Conservation (phyloP, 2,113 vertebrate genomes). For the Hyaena hyaena region DNA sequence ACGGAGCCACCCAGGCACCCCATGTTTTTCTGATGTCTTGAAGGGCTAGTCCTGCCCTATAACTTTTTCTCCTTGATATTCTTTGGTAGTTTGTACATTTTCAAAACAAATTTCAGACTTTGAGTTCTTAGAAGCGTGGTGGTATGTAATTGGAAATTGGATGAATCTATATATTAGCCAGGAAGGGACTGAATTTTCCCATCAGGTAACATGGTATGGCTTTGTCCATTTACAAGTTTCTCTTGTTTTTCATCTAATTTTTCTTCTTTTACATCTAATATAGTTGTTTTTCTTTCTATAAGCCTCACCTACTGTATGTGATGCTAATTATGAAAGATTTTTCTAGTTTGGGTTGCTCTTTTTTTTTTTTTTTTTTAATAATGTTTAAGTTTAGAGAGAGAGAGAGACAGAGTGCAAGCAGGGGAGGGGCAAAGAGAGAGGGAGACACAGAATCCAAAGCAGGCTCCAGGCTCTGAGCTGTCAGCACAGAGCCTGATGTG, state of each 20-base stretch:
- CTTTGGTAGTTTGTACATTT: constrained; percentile 14
- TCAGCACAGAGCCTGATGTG: no score
- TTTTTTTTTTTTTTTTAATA: no score
- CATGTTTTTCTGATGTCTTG: constrained; percentile 27
- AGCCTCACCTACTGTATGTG: neutral
- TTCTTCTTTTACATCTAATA: neutral
- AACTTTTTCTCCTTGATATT: constrained; percentile 1
- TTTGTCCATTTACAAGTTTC: neutral
- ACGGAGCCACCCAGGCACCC: no score
- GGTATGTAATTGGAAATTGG: neutral
- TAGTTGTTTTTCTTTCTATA: neutral
- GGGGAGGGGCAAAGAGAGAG: no score
- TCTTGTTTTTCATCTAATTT: neutral
- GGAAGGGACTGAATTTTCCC: neutral
- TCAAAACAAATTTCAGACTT: constrained; percentile 55
- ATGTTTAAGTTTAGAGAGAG: no score
- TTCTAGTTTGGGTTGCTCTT: neutral
- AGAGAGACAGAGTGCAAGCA: no score
- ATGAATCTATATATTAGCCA: neutral
- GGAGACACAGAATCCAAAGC: no score
- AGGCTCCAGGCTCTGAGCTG: no score
- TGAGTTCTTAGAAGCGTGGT: neutral
- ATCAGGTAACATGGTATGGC: neutral
- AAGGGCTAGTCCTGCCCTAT: neutral
- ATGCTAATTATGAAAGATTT: neutral